Evolutionary conservation across 2,113 vertebrate genomes (phyloP).

Genomic region (Bostrychus sinensis): DNA sequence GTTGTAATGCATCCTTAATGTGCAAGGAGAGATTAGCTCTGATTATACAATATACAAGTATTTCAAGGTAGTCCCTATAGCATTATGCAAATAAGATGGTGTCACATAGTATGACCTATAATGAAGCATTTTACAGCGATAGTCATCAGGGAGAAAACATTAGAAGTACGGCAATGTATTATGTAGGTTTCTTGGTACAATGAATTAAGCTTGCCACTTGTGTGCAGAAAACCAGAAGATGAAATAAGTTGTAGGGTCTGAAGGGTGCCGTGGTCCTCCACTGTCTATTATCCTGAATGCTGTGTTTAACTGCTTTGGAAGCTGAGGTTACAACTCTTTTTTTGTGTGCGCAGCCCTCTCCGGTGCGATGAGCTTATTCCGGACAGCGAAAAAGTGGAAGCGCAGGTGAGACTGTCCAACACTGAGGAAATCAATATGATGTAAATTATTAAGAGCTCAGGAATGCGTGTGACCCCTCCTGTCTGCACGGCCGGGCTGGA

Average conservation of each 20-base stretch:
- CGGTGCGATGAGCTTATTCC: constrained; percentile 67
- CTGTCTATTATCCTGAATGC: constrained; percentile 66
- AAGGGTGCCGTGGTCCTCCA: constrained; percentile 16
- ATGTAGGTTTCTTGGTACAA: neutral
- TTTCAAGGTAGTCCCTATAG: too few relatives aligned
- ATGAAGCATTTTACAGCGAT: too few relatives aligned
- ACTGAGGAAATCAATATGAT: constrained; percentile 91
- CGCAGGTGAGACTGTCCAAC: constrained; percentile 82
- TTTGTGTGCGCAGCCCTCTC: constrained; percentile 62
- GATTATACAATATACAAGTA: too few relatives aligned
- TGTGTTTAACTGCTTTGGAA: constrained; percentile 71
- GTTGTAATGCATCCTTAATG: too few relatives aligned
- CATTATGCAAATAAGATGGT: too few relatives aligned
- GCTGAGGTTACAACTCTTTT: constrained; percentile 63
- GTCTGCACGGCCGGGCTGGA: constrained; percentile 85
- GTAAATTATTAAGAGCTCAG: constrained; percentile 96
- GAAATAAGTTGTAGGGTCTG: neutral
- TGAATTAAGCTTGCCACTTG: neutral
- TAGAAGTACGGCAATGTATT: too few relatives aligned
- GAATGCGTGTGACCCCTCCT: constrained; percentile 88
- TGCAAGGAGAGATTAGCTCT: too few relatives aligned
- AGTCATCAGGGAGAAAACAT: too few relatives aligned
- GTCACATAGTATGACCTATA: too few relatives aligned
- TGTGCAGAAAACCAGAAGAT: neutral
- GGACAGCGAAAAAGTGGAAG: constrained; percentile 52